Percentiles rank a stretch among this genome's conserved stretches.
These are phyloP conservation scores for Dichetophora obliterata DNA, from an alignment of 2,888 invertebrate species.

Conservation along the genomic window DNA sequence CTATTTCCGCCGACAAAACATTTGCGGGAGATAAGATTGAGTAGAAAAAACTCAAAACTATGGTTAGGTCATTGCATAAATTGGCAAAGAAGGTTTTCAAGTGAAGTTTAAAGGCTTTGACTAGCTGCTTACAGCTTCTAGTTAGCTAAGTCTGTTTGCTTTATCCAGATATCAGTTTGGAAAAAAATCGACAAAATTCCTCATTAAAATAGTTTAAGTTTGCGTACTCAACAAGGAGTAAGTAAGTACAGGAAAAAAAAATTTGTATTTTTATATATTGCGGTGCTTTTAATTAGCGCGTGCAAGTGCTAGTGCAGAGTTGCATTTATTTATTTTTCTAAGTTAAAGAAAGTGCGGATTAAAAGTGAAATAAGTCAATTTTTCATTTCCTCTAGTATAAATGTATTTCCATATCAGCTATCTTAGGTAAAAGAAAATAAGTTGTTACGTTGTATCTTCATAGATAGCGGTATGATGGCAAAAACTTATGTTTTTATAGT, in stretches of 20 bases:
- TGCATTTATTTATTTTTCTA: not conserved
- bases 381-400: not conserved
- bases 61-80: no score
- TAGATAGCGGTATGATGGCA: no score
- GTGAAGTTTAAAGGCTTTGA: no score
- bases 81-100: no score
- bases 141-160: no score
- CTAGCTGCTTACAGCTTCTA: no score
- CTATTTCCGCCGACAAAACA: constrained; percentile 21
- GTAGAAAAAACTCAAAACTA: no score
- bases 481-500: no score
- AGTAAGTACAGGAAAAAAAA: not conserved
- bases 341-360: not conserved
- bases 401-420: no score
- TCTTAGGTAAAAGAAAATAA: no score
- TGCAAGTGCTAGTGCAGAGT: not conserved
- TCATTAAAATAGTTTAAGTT: constrained; percentile 25
- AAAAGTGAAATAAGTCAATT: not conserved
- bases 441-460: no score
- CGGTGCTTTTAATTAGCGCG: not conserved
- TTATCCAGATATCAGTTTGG: constrained; percentile 17
- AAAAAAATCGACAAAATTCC: constrained; percentile 29
- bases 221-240: not conserved
- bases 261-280: not conserved
- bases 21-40: not conserved